phyloP scores from a whole-genome alignment of 2,113 vertebrate genomes.

The Hemichromis elongatus region DNA sequence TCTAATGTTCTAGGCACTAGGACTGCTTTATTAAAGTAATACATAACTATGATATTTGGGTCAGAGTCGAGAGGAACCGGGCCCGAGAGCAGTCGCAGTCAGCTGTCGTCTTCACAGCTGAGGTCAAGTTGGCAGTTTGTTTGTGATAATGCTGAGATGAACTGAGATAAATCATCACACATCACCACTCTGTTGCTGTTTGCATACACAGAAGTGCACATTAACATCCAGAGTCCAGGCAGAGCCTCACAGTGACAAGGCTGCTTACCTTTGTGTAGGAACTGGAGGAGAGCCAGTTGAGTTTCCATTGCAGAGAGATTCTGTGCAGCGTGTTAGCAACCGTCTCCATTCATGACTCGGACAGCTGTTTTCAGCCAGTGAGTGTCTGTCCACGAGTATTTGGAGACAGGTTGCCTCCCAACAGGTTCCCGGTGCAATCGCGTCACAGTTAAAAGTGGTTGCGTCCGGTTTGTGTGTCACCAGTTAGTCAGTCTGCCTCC shows the following conservation, averaged over 20 bases:
- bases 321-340: not conserved
- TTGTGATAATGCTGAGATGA: not conserved
- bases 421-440: too few species aligned
- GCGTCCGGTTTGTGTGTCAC: too few species aligned
- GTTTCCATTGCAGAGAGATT: not conserved
- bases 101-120: not conserved
- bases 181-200: not conserved
- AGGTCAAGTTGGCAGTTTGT: not conserved
- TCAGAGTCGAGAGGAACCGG: not conserved
- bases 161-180: not conserved
- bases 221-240: not conserved
- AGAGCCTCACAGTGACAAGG: too few species aligned
- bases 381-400: not conserved
- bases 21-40: fast-evolving
- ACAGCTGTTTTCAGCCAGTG: not conserved
- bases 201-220: not conserved
- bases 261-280: not conserved
- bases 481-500: too few species aligned
- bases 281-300: not conserved
- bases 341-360: not conserved
- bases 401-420: not conserved
- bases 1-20: not conserved
- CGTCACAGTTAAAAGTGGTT: too few species aligned
- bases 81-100: not conserved
- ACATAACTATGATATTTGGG: not conserved